Evolutionary conservation across 2,888 invertebrate species (phyloP), one percentile per base, ranked within the genome.

Genomic region (Napeogenes inachia): DNA sequence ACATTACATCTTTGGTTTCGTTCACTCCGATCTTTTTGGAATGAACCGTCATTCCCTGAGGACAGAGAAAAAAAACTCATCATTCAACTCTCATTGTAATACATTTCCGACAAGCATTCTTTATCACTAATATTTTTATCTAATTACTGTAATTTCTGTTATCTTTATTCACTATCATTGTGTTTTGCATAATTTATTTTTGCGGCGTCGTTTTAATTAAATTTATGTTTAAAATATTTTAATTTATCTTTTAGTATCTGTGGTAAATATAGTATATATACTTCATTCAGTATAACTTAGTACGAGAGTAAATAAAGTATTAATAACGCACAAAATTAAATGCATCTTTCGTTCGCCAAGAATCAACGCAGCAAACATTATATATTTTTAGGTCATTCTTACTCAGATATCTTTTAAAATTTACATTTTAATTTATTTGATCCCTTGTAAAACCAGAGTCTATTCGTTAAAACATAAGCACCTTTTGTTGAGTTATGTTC

Each of bases 1-100:
- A 77, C 70, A 70, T 69, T 70, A 77, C 73, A 75, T 75, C 73
- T 77, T 75, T 75, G 73, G 75, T 77, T 74, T 72, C 78, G 77
- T 78, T 77, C 80, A 74, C 71, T 63, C 75, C 76, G 75, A 76
- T 67, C 62, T 70, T 68, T 68, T 60, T 61, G 63, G 63, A 46
- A 55, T 59, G 62, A 57, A 59, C 65, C 56, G 63, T 59, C 65
- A 53, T 61, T 63, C 65, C 67, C 64, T 33, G 61, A 56, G 53
- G 63, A 61, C 57, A 45, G 50, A 56, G 55, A 58, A 62, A 62
- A 56, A 58, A 53, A 63, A 54, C 59, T 42, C 42, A 12, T 42
- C 42, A 42, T 42, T 42, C 42, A 42, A 42, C 57, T 53, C 46
- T 56, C 65, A 67, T 65, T 65, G 63, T 67, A 64, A 67, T 68